Base-by-base conservation (phyloP, 1,140 invertebrate species). In the Drosophila dunni region DNA sequence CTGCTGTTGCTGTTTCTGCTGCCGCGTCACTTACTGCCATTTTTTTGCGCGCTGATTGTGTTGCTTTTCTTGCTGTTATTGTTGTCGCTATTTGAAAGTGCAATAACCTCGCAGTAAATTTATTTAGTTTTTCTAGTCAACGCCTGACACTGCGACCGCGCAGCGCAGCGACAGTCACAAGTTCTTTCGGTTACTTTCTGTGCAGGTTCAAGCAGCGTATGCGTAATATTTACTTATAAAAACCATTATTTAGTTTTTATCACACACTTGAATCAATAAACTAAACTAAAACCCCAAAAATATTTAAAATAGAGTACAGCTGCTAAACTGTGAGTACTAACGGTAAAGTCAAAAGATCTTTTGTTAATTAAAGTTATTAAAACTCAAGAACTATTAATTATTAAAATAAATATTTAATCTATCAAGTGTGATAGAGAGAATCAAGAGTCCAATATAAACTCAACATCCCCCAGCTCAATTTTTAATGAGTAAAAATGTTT, bases 101-200 rank as follows among this genome's bases (percentile, higher is more conserved):
- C 86, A 90, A 90, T 90, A 90, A 90, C 86, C 86, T 86, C 86
- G 50, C 57, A 34, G n/a, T 15, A 45, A 29, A 44, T 50, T 20
- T 72, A 73, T 48, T 64, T 38, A 75, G 66, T 67, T 53, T 38
- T 73, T 58, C 40, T 50, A 64, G 57, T 65, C 66, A 61, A 46
- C 57, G 75, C 65, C 42, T 75, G 79, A 78, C 78, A 75, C 75
- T 78, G 54, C 56, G 42, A 54, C 17, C 24, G 24, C 24, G 3
- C 24, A 29, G 4, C 42, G 44, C 46, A 38, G 48, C 45, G 15
- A 11, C 45, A 54, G 45, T 40, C 11, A 20, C 29, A 42, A 50
- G 44, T 54, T 36, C 36, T 24, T 29, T 38, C 17, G 33, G 8
- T 56, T 7, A 46, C 45, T 71, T 68, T 20, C 62, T 61, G 61